Evolutionary conservation across 2,113 vertebrate species (phyloP).

Genomic region (Mus pahari): DNA sequence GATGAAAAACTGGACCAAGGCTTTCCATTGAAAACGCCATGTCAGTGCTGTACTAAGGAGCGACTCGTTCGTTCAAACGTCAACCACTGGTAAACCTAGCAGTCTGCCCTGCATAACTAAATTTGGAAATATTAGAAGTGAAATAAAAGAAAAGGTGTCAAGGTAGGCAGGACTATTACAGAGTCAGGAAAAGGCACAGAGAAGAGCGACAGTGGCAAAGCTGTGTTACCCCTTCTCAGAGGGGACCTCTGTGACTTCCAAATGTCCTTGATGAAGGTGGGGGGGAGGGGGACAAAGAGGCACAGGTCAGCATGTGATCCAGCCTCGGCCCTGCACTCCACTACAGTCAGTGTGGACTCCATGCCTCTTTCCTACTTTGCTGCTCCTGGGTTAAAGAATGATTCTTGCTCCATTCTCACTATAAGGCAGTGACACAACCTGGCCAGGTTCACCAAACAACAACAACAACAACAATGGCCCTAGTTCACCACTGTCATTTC

Average conservation of each 20-base stretch:
- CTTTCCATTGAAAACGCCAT: background rate
- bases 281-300: no score
- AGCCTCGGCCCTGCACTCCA: background rate
- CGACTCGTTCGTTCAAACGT: background rate
- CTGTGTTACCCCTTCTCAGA: background rate
- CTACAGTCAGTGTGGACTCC: background rate
- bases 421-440: background rate
- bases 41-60: background rate
- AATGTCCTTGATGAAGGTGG: background rate
- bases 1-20: background rate
- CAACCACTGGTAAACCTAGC: background rate
- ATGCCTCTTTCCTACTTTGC: background rate
- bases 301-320: background rate
- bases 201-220: background rate
- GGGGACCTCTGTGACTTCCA: background rate
- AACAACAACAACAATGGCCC: no score
- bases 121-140: constrained; percentile 5
- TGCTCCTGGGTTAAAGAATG: background rate
- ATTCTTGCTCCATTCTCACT: background rate
- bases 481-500: background rate
- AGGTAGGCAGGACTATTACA: background rate
- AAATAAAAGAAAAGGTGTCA: constrained; percentile 33
- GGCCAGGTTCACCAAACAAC: background rate
- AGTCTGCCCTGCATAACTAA: background rate
- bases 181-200: background rate